Evolutionary conservation across 1,140 invertebrate genomes (phyloP).

Genomic region (Aethina tumida): DNA sequence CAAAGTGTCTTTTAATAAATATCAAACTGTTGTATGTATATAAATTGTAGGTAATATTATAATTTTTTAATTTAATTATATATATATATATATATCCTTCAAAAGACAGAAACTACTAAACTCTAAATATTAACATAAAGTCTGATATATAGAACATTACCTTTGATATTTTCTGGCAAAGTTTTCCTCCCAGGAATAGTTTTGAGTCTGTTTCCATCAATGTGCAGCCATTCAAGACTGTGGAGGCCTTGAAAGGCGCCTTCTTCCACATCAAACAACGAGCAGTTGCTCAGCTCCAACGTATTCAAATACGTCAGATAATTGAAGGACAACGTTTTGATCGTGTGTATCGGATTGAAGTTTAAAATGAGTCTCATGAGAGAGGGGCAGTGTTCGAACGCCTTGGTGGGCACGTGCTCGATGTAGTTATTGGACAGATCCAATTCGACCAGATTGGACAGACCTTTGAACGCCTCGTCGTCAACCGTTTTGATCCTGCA

Average conservation of each 20-base stretch:
- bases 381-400: slow-evolving; percentile 63
- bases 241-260: slow-evolving; percentile 71
- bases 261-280: slow-evolving; percentile 61
- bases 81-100: too few species aligned
- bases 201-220: slow-evolving; percentile 69
- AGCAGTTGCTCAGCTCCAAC: slow-evolving; percentile 71
- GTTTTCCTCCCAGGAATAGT: slow-evolving; percentile 55
- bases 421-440: slow-evolving; percentile 76
- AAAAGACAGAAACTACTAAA: too few species aligned
- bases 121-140: too few species aligned
- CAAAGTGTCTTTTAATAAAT: too few species aligned
- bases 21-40: too few species aligned
- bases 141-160: slow-evolving; percentile 52
- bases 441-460: slow-evolving; percentile 79
- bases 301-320: slow-evolving; percentile 62
- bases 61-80: too few species aligned
- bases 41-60: too few species aligned
- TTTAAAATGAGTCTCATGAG: slow-evolving; percentile 70
- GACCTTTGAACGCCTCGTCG: slow-evolving; percentile 63
- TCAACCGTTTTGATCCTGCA: slow-evolving; percentile 68
- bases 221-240: slow-evolving; percentile 70
- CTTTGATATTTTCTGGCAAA: slow-evolving; percentile 60
- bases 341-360: slow-evolving; percentile 62
- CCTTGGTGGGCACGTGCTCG: slow-evolving; percentile 60
- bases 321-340: slow-evolving; percentile 61